Percentiles rank a stretch among this genome's conserved stretches.
phyloP scores from a whole-genome alignment of 2,113 vertebrate genomes.

The Microtus montanus region DNA sequence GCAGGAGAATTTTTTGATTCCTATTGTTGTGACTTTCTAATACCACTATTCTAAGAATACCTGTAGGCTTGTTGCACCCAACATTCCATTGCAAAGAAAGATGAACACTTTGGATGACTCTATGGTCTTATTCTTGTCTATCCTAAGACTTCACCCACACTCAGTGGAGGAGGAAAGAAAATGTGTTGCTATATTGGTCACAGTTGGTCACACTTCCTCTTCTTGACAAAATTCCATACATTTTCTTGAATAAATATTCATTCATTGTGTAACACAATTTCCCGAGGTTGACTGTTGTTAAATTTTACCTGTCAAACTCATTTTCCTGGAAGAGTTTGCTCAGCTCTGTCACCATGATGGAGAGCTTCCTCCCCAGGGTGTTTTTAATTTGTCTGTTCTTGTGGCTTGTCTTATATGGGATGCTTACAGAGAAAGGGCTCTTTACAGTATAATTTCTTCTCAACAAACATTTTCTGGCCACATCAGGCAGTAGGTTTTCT shows the following conservation, averaged over 20 bases:
- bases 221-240: neutral
- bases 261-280: neutral
- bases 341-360: neutral
- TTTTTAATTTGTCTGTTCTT: constrained; percentile 11
- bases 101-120: neutral
- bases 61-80: neutral
- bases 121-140: neutral
- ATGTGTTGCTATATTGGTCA: neutral
- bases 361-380: neutral
- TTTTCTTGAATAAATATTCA: neutral
- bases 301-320: neutral
- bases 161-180: fast-evolving
- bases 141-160: neutral
- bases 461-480: constrained; percentile 41
- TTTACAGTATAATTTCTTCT: constrained; percentile 39
- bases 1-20: neutral
- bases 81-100: neutral
- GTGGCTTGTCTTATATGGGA: neutral
- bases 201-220: neutral
- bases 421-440: neutral
- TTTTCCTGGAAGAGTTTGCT: neutral
- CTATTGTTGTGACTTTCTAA: neutral
- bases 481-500: constrained; percentile 32
- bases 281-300: neutral
- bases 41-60: neutral